These are phyloP conservation scores for Strix aluco DNA, from an alignment of 2,113 vertebrate species.

Conservation along the genomic window DNA sequence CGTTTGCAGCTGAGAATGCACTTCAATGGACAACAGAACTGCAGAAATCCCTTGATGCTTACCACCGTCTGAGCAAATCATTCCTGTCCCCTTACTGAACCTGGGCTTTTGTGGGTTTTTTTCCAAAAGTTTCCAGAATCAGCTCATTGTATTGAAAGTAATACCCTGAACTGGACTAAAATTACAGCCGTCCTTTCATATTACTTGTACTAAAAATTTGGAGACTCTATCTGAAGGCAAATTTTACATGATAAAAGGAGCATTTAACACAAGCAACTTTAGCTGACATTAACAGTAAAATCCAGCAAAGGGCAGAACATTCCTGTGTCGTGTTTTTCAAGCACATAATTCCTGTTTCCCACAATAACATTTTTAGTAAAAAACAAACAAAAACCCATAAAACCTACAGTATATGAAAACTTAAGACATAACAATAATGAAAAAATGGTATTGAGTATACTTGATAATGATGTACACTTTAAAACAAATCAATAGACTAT, in stretches of 20 bases:
- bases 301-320: conserved; percentile 65
- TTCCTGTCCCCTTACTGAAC: background rate
- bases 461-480: conserved; percentile 75
- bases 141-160: conserved; percentile 50
- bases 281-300: conserved; percentile 59
- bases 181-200: conserved; percentile 18
- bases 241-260: conserved; percentile 44
- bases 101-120: conserved; percentile 1
- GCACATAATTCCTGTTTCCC: conserved; percentile 75
- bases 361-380: conserved; percentile 74
- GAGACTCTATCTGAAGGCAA: conserved; percentile 49
- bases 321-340: conserved; percentile 70
- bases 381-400: conserved; percentile 61
- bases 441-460: conserved; percentile 72
- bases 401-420: conserved; percentile 70
- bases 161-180: conserved; percentile 30
- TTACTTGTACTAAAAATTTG: conserved; percentile 33
- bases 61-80: background rate
- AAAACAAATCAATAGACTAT: conserved; percentile 84
- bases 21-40: conserved; percentile 59
- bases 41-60: conserved; percentile 24
- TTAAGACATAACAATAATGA: conserved; percentile 74
- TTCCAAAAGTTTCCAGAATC: conserved; percentile 48
- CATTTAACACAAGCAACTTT: conserved; percentile 53
- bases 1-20: conserved; percentile 69